Conservation (phyloP, 2,797 vertebrate species). For the Myotis daubentonii region DNA sequence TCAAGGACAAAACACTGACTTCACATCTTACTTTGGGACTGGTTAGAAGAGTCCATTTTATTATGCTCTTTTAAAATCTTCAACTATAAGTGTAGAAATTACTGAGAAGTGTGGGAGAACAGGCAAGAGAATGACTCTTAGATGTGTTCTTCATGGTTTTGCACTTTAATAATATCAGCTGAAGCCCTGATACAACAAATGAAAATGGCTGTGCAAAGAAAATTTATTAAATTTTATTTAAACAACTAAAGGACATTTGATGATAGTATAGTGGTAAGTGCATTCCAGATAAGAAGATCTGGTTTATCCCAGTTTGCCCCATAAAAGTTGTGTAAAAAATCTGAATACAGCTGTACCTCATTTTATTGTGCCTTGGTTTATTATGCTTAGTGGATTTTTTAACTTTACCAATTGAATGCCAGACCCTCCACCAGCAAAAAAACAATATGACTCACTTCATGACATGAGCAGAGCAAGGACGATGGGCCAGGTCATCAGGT, state of each 20-base stretch:
- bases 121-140: not conserved
- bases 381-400: not conserved
- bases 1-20: not conserved
- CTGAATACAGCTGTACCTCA: not conserved
- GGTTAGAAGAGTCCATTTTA: not conserved
- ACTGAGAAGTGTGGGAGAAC: not conserved
- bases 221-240: slow-evolving; percentile 20
- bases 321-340: not conserved
- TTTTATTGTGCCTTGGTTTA: not conserved
- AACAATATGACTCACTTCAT: not conserved
- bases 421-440: not conserved
- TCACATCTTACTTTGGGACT: not conserved
- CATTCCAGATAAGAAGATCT: not conserved
- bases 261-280: not conserved
- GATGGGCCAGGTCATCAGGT: too few species aligned
- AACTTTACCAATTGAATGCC: not conserved
- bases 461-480: too few species aligned
- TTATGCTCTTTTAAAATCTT: not conserved
- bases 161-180: slow-evolving; percentile 6
- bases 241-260: not conserved
- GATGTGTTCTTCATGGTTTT: not conserved
- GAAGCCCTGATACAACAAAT: not conserved
- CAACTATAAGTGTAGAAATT: not conserved
- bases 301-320: not conserved
- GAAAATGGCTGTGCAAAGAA: not conserved